These are phyloP conservation scores for Chydorus sphaericus DNA, from an alignment of 2,888 invertebrate species.

Conservation along the genomic window DNA sequence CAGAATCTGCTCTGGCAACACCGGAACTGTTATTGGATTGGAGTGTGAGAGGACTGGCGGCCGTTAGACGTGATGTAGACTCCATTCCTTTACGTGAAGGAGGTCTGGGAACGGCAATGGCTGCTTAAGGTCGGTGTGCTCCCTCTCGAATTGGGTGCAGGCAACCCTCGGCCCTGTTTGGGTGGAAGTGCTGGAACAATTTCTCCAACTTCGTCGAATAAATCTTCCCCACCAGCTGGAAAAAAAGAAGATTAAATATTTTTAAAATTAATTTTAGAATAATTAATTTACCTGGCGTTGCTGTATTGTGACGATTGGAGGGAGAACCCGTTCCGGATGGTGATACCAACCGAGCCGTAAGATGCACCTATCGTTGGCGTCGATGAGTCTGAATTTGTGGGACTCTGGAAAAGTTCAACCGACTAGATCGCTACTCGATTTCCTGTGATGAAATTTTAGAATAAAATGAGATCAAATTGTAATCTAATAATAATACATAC, in stretches of 20 bases:
- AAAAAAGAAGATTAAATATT: not conserved
- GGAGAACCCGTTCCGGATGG: slow-evolving; percentile 7
- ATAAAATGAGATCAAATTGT: no score
- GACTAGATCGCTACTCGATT: slow-evolving; percentile 59
- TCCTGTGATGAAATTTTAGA: no score
- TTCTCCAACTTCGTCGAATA: slow-evolving; percentile 72
- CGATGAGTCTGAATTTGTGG: slow-evolving; percentile 65
- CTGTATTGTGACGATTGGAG: slow-evolving; percentile 1
- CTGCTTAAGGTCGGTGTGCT: slow-evolving; percentile 58
- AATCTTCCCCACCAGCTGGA: slow-evolving; percentile 35
- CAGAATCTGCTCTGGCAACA: slow-evolving; percentile 56
- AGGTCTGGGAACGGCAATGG: slow-evolving; percentile 74
- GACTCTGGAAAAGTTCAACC: slow-evolving; percentile 63
- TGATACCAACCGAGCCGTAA: not conserved
- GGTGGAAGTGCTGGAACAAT: slow-evolving; percentile 49
- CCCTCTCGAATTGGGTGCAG: slow-evolving; percentile 35
- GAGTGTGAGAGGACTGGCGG: slow-evolving; percentile 11
- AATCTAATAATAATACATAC: no score
- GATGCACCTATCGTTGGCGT: slow-evolving; percentile 46
- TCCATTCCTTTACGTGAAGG: slow-evolving; percentile 62
- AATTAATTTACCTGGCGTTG: not conserved
- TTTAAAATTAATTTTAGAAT: not conserved
- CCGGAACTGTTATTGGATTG: slow-evolving; percentile 17
- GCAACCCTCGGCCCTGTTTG: slow-evolving; percentile 33
- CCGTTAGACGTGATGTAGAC: not conserved